A percentile compares a stretch with the other conserved stretches of the same genome.
Evolutionary conservation across 2,888 invertebrate species (phyloP).

Genomic region (Cyclophora albipunctata): DNA sequence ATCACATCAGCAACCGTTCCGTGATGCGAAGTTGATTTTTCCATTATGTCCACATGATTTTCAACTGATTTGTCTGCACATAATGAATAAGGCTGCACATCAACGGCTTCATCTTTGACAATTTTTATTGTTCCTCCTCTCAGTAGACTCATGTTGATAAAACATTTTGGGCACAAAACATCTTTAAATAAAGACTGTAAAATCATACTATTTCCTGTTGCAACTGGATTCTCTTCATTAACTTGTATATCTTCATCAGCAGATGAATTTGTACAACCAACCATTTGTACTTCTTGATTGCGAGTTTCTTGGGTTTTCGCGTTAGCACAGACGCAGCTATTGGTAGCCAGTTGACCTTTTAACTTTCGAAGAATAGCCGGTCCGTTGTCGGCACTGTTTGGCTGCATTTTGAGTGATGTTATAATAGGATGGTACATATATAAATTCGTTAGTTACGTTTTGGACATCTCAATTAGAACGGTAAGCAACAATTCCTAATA

Average conservation of each 20-base stretch:
- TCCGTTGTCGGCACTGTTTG: constrained; percentile 21
- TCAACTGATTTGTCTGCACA: constrained; percentile 35
- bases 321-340: constrained; percentile 39
- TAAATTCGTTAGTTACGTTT: no score
- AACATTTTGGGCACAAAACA: constrained; percentile 39
- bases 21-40: constrained; percentile 32
- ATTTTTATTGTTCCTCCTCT: constrained; percentile 26
- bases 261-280: neutral
- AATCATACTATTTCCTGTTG: no score
- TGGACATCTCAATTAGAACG: neutral
- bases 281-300: constrained; percentile 24
- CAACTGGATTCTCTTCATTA: no score
- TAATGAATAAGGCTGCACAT: constrained; percentile 17
- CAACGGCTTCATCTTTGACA: constrained; percentile 40
- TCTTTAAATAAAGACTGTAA: constrained; percentile 11
- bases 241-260: no score
- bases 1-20: constrained; percentile 2
- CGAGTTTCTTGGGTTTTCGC: constrained; percentile 9
- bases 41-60: constrained; percentile 15
- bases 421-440: no score
- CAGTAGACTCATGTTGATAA: constrained; percentile 32
- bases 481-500: neutral
- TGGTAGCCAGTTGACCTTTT: constrained; percentile 40
- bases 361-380: constrained; percentile 40
- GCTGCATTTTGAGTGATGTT: neutral